phyloP scores from a whole-genome alignment of 2,888 invertebrate species.

The Limnephilus marmoratus region DNA sequence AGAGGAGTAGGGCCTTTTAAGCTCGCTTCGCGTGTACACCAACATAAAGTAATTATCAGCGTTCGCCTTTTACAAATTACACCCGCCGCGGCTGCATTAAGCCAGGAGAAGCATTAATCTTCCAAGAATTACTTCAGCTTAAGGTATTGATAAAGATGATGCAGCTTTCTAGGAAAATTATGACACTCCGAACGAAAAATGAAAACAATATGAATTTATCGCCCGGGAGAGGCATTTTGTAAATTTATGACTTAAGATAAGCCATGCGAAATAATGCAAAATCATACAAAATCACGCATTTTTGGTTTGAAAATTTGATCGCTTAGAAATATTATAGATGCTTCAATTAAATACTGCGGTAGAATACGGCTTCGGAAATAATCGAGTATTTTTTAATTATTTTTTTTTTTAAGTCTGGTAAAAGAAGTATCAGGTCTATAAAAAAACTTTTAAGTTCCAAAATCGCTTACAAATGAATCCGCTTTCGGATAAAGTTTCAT shows the following conservation, averaged over 20 bases:
- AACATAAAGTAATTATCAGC: neutral
- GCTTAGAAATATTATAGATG: no score
- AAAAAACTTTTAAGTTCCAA: no score
- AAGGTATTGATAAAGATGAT: neutral
- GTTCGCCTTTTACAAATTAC: neutral
- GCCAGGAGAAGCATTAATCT: neutral
- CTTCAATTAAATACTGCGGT: no score
- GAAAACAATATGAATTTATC: neutral
- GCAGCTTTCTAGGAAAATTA: neutral
- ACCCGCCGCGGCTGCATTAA: neutral
- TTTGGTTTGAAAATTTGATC: no score
- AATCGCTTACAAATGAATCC: no score
- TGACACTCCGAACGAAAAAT: neutral
- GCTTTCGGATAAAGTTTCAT: no score
- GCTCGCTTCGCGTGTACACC: neutral
- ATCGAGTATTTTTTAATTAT: no score
- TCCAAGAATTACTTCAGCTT: neutral
- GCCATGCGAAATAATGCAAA: no score
- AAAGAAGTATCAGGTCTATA: no score
- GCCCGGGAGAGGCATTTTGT: neutral
- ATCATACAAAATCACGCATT: no score
- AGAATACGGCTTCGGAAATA: no score
- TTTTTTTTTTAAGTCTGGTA: no score
- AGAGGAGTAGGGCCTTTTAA: neutral
- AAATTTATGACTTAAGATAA: neutral